Evolutionary conservation across 2,113 vertebrate species (phyloP), one percentile per base, ranked within the genome.

Genomic region (Varanus komodoensis): DNA sequence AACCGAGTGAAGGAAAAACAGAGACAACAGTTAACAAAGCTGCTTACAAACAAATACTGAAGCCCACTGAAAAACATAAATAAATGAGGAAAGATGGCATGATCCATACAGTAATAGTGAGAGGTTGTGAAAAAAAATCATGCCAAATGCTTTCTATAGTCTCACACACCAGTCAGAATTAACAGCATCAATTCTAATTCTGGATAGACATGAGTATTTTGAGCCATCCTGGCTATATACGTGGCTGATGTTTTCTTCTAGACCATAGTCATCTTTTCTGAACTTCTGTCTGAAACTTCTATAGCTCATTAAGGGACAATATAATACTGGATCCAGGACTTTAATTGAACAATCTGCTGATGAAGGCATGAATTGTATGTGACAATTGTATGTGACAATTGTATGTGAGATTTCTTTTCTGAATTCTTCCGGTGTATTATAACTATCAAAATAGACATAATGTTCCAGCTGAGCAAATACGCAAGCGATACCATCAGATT

Each of bases 61-160:
- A 90, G 9, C 68, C 14, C 79, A 87, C 11, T 73, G 52, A 83
- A 78, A 93, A 95, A 92, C 50, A 87, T 1, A 67, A 82, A 44
- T 34, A 82, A 34, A 38, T 77, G 1, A 87, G 2, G 67, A 75
- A 38, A 87, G 29, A 48, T 82, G 79, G 44, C 83, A 77, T 67
- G 38, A 48, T 87, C 79, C 54, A 82, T 48, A 73, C 12, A 69
- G 38, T 12, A 78, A 64, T 4, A 27, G 67, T 48, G 77, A 74
- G 23, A 89, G 34, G 17, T 52, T 64, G 32, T 83, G n/a, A 91
- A 82, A 92, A 86, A 87, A 92, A 74, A 80, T 34, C 64, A 3
- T 69, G 29, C 8, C 77, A 12, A 91, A 90, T 93, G 84, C 50
- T 34, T 32, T 88, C 48, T n/a, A 38, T 25, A 67, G 8, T 82